Base-by-base conservation (phyloP, 2,797 vertebrate species). In the Choloepus didactylus region DNA sequence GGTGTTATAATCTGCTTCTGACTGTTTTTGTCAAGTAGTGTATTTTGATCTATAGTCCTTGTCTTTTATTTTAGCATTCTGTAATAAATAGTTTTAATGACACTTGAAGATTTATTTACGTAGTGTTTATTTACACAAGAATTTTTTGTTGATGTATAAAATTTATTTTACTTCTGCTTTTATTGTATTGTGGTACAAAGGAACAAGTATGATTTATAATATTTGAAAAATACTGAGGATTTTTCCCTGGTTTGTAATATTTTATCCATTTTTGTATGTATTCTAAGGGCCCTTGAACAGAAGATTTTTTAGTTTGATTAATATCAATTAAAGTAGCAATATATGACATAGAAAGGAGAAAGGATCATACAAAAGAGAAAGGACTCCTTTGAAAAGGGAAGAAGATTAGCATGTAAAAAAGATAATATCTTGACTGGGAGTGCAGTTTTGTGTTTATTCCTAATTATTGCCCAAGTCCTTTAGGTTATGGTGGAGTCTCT, bases 251-350 rank as follows among this genome's bases (percentile, higher is more conserved):
- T 21, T 27, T 23, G 21, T 80, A n/a, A 21, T 59, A 80, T 84
- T 84, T 93, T 11, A 87, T 64, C 14, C 7, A 89, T 64, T 94
- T 89, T 84, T 31, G 1, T 38, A 81, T 80, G 69, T 93, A n/a
- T 72, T 51, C n/a, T 60, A 35, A 54, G 11, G 16, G 5, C n/a
- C 15, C 7, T 77, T 67, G 3, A 67, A 59, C 67, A 80, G 21
- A 67, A 67, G 25, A 11, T 76, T 46, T 69, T 49, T 18, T 72
- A 35, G 9, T n/a, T 84, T 76, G 9, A 66, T 29, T 38, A 38
- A 11, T 59, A 75, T 83, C 46, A 87, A 44, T 59, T 85, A 80
- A 64, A 18, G 23, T 49, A 54, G 14, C 31, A 18, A 10, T 1
- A 7, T 95, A 91, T 51, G 51, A 77, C 19, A 56, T 8, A 15